phyloP scores from a whole-genome alignment of 1,140 invertebrate genomes.

The Macrotrachela quadricornifera region DNA sequence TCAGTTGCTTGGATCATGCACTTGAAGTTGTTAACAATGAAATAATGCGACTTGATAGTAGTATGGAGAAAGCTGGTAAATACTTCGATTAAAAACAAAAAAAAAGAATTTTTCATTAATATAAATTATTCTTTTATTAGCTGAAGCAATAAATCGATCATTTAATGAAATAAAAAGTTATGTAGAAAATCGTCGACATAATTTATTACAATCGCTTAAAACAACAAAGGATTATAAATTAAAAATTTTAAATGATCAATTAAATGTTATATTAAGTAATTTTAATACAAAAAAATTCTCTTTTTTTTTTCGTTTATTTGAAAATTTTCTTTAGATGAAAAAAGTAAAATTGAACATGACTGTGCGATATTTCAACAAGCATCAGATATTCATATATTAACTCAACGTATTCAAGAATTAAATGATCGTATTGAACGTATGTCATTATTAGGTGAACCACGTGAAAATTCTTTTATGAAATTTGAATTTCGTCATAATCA shows the following conservation, averaged over 20 bases:
- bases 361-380: constrained; percentile 37
- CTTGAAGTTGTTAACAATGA: too few relatives aligned
- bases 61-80: too few relatives aligned
- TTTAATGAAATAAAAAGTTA: constrained; percentile 53
- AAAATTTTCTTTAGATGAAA: constrained; percentile 36
- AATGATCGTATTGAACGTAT: constrained; percentile 62
- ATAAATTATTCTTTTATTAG: background rate
- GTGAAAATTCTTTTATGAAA: constrained; percentile 67
- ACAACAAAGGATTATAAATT: constrained; percentile 56
- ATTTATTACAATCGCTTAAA: constrained; percentile 45
- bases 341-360: constrained; percentile 62
- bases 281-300: too few relatives aligned
- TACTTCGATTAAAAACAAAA: too few relatives aligned
- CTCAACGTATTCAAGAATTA: constrained; percentile 62
- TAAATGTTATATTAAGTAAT: constrained; percentile 40
- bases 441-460: constrained; percentile 53
- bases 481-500: constrained; percentile 47
- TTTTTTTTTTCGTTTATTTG: too few relatives aligned
- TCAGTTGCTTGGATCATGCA: too few relatives aligned
- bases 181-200: constrained; percentile 49
- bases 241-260: constrained; percentile 60
- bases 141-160: constrained; percentile 36
- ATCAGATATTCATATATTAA: constrained; percentile 69
- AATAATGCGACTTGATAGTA: too few relatives aligned
- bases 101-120: too few relatives aligned